These are phyloP conservation scores for Euzetes globulus DNA, from an alignment of 2,888 invertebrate species.

Conservation along the genomic window DNA sequence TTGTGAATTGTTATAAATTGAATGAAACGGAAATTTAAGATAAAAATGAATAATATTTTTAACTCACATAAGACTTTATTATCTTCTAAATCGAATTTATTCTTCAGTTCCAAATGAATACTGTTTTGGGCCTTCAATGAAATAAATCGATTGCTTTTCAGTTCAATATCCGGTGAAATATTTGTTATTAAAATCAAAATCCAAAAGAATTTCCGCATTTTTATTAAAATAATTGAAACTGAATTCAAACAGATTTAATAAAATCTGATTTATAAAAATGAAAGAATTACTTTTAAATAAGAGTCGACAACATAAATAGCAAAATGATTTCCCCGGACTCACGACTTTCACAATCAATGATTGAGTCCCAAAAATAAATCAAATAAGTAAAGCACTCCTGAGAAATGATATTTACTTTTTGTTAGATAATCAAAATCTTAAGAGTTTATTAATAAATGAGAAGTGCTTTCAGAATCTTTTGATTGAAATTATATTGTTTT, in stretches of 20 bases:
- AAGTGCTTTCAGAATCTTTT: neutral
- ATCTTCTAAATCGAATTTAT: neutral
- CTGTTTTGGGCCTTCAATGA: neutral
- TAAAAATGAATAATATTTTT: neutral
- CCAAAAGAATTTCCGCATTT: neutral
- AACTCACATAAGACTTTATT: neutral
- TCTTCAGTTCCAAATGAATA: neutral
- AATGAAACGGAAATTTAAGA: neutral
- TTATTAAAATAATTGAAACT: neutral
- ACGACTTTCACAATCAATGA: neutral
- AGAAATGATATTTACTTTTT: neutral
- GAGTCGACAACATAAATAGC: neutral
- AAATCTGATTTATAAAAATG: neutral
- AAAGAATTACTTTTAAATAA: neutral
- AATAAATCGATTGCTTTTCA: neutral
- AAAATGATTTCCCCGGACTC: constrained; percentile 10
- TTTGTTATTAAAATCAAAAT: neutral
- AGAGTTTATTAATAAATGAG: neutral
- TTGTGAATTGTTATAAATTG: too few relatives aligned
- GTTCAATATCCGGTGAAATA: neutral
- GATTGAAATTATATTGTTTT: neutral
- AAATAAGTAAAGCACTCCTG: neutral
- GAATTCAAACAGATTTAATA: neutral
- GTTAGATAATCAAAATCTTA: neutral
- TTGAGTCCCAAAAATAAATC: neutral